phyloP scores from a whole-genome alignment of 2,797 vertebrate species.

The Clarias platycephalus region DNA sequence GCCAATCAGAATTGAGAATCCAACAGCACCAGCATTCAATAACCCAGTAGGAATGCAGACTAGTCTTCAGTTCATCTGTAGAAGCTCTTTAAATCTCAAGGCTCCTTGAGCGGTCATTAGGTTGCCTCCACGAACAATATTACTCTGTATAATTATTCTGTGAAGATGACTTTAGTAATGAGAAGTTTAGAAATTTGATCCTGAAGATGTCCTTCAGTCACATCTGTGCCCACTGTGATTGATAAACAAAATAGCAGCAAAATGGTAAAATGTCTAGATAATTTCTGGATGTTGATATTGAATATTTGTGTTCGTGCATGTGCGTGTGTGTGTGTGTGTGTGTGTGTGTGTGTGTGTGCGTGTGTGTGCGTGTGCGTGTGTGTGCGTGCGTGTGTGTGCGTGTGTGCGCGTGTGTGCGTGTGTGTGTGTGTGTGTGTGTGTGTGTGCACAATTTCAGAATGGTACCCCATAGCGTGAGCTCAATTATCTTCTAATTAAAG shows the following conservation, averaged over 20 bases:
- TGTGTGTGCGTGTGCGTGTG: slow-evolving; percentile 37
- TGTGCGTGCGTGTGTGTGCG: slow-evolving; percentile 38
- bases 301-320: background rate
- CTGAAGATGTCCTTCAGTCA: no score
- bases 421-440: slow-evolving; percentile 42
- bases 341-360: slow-evolving; percentile 41
- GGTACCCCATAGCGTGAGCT: slow-evolving; percentile 44
- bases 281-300: background rate
- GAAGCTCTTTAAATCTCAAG: no score
- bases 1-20: background rate
- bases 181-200: no score
- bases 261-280: background rate
- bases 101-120: no score
- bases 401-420: slow-evolving; percentile 43
- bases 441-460: background rate
- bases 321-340: slow-evolving; percentile 22
- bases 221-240: no score
- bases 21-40: background rate
- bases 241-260: background rate
- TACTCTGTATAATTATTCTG: no score
- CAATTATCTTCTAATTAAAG: slow-evolving; percentile 62
- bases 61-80: no score
- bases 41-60: no score
- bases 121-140: no score
- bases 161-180: no score